These are phyloP conservation scores for Saxidomus purpurata DNA, from an alignment of 1,140 invertebrate species.

Conservation along the genomic window DNA sequence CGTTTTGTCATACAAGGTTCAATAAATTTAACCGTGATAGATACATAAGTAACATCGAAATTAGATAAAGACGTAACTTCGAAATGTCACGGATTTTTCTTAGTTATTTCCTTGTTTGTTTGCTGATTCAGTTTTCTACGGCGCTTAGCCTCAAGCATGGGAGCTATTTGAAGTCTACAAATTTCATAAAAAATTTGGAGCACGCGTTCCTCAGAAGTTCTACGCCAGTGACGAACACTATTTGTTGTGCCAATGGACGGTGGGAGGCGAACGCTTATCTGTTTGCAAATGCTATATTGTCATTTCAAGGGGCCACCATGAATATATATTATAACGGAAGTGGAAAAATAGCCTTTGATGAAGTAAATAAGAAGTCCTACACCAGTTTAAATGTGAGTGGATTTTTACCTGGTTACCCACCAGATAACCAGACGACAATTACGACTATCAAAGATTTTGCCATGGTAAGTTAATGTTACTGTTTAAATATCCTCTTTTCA, in stretches of 20 bases:
- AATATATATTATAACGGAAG: not conserved
- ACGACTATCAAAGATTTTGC: not conserved
- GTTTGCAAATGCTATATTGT: not conserved
- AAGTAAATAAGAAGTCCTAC: not conserved
- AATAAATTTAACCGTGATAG: no score
- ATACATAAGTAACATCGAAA: no score
- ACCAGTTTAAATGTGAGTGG: not conserved
- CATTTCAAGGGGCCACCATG: not conserved
- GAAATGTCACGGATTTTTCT: no score
- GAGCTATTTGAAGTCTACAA: not conserved
- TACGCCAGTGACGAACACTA: not conserved
- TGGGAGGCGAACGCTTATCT: slow-evolving; percentile 2
- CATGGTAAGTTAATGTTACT: no score
- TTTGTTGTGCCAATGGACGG: not conserved
- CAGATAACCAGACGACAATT: not conserved
- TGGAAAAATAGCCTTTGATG: not conserved
- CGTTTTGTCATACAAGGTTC: no score
- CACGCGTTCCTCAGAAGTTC: not conserved
- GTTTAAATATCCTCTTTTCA: no score
- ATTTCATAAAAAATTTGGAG: not conserved
- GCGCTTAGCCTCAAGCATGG: not conserved
- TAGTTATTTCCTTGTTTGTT: not conserved
- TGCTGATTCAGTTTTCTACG: not conserved
- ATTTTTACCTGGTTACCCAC: not conserved
- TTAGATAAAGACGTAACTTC: no score